Conservation (phyloP, 2,888 invertebrate genomes). For the Strigamia crassipes region DNA sequence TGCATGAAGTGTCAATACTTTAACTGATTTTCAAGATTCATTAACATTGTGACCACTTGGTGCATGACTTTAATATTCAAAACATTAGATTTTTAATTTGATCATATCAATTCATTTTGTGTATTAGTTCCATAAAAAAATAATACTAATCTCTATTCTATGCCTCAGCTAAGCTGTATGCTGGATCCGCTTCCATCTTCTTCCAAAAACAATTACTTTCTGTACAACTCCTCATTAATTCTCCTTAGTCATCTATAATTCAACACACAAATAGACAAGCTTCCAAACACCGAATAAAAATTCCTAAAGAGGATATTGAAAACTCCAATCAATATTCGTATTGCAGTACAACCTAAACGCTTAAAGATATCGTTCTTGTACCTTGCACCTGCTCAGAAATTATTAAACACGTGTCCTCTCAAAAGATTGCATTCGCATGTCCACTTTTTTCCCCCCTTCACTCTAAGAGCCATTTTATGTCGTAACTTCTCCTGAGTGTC, state of each 20-base stretch:
- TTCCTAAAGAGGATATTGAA: constrained; percentile 7
- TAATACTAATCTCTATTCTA: not conserved
- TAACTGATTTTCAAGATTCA: no score
- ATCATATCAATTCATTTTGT: no score
- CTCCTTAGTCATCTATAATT: not conserved
- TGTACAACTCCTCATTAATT: constrained; percentile 1
- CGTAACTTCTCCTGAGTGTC: not conserved
- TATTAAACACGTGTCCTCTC: not conserved
- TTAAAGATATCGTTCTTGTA: not conserved
- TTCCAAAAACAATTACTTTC: constrained; percentile 12
- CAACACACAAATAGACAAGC: not conserved
- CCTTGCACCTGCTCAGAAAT: not conserved
- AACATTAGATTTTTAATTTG: no score
- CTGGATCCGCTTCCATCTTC: not conserved
- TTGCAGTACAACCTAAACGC: not conserved
- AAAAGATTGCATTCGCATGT: not conserved
- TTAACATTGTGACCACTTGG: no score
- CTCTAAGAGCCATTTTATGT: no score
- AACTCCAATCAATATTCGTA: constrained; percentile 20
- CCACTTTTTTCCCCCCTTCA: not conserved
- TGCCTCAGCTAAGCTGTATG: not conserved
- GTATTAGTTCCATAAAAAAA: no score
- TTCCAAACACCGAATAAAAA: constrained; percentile 7
- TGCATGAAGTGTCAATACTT: no score
- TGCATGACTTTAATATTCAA: no score